Evolutionary conservation across 1,140 invertebrate genomes (phyloP).

Genomic region (Drosophila lacertosa): DNA sequence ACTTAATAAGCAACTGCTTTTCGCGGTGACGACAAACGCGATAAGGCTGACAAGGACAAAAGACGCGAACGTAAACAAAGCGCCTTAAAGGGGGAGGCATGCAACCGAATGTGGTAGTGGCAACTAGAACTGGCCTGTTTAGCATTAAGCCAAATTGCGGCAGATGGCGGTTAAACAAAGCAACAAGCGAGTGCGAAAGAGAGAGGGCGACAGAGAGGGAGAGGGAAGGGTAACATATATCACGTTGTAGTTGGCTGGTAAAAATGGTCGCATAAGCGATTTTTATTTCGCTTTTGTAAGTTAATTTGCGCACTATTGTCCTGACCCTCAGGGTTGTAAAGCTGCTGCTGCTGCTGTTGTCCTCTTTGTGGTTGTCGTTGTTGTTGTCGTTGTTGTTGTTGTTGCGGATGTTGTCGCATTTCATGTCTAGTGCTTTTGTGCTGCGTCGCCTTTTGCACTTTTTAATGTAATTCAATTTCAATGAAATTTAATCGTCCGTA

Average conservation of each 20-base stretch:
- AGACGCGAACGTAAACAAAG: conserved; percentile 39
- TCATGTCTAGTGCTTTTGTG: conserved; percentile 40
- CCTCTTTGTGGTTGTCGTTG: conserved; percentile 8
- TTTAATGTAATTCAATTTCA: conserved; percentile 83
- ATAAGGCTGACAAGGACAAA: conserved; percentile 30
- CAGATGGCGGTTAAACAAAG: conserved; percentile 39
- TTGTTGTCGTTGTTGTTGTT: conserved; percentile 12
- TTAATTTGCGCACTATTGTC: conserved; percentile 80
- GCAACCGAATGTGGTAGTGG: conserved; percentile 10
- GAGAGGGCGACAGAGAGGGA: conserved; percentile 2
- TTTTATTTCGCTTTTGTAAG: conserved; percentile 82
- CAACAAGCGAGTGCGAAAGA: conserved; percentile 10
- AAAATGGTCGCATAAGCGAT: conserved; percentile 70
- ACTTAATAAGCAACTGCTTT: conserved; percentile 73
- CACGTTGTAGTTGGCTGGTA: conserved; percentile 40
- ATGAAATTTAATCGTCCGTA: conserved; percentile 82
- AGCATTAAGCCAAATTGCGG: conserved; percentile 55
- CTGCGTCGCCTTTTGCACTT: conserved; percentile 74
- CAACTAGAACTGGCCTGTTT: conserved; percentile 37
- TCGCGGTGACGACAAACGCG: conserved; percentile 27
- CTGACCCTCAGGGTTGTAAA: conserved; percentile 16
- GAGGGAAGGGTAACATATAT: conserved; percentile 31
- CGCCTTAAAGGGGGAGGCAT: conserved; percentile 9
- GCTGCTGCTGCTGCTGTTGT: conserved; percentile 5
- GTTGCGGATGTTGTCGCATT: conserved; percentile 11